Percentiles rank a stretch among this genome's conserved stretches.
Conservation (phyloP, 2,888 invertebrate genomes). For the Drosophila seclusa region DNA sequence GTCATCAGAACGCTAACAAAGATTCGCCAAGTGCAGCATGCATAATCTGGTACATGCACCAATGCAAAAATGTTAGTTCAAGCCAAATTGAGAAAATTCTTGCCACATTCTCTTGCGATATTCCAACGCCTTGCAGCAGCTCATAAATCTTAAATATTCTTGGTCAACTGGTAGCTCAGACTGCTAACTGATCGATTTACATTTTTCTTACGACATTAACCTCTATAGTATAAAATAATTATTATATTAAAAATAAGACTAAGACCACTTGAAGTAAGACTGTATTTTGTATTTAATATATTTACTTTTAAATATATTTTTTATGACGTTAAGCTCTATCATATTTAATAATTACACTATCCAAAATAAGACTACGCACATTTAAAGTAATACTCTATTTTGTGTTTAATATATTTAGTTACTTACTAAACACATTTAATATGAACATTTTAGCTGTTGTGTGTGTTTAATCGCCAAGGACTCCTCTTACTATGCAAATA, state of each 20-base stretch:
- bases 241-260: background rate
- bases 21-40: constrained; percentile 16
- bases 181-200: background rate
- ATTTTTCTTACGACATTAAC: background rate
- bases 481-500: constrained; percentile 28
- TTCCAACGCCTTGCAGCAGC: background rate
- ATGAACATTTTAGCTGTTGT: constrained; percentile 47
- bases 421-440: background rate
- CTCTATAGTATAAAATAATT: background rate
- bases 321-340: background rate
- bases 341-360: background rate
- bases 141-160: background rate
- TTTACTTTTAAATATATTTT: background rate
- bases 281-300: background rate
- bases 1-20: constrained; percentile 11
- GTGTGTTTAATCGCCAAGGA: constrained; percentile 1
- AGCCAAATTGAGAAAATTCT: background rate
- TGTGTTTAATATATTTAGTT: too few species aligned
- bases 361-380: too few species aligned
- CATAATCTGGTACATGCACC: constrained; percentile 3
- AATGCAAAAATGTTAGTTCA: constrained; percentile 43
- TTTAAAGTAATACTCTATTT: too few species aligned
- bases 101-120: background rate
- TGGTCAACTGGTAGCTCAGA: background rate
- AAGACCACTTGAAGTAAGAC: background rate